Conservation (phyloP, 2,888 invertebrate species). For the Epinotia brunnichana region DNA sequence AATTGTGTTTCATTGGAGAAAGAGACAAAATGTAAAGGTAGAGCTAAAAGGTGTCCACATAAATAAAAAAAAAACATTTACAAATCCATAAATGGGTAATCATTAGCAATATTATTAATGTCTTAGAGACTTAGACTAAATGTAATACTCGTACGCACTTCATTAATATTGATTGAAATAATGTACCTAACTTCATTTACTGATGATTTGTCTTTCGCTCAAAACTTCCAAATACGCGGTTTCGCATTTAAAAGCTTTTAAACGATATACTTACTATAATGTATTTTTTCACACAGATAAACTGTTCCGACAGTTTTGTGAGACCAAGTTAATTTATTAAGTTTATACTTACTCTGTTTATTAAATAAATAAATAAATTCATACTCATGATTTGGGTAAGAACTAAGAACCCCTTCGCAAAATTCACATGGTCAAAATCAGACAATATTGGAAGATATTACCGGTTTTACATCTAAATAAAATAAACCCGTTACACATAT, state of each 20-base stretch:
- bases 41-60: slow-evolving; percentile 16
- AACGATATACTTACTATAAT: too few species aligned
- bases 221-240: not conserved
- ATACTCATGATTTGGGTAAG: not conserved
- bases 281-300: too few species aligned
- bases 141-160: not conserved
- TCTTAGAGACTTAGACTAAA: not conserved
- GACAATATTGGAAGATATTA: too few species aligned
- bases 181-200: not conserved
- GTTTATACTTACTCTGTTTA: too few species aligned
- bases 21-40: slow-evolving; percentile 26
- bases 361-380: too few species aligned
- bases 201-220: not conserved
- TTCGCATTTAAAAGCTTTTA: not conserved
- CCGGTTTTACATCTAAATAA: too few species aligned
- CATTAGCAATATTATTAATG: not conserved
- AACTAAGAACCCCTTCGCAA: not conserved
- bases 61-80: not conserved
- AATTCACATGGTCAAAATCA: too few species aligned
- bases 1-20: slow-evolving; percentile 24
- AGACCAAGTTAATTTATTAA: too few species aligned
- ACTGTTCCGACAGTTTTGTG: too few species aligned
- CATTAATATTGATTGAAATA: not conserved
- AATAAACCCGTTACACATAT: too few species aligned
- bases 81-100: not conserved